Conservation (phyloP, 2,113 vertebrate species). For the Puma concolor region DNA sequence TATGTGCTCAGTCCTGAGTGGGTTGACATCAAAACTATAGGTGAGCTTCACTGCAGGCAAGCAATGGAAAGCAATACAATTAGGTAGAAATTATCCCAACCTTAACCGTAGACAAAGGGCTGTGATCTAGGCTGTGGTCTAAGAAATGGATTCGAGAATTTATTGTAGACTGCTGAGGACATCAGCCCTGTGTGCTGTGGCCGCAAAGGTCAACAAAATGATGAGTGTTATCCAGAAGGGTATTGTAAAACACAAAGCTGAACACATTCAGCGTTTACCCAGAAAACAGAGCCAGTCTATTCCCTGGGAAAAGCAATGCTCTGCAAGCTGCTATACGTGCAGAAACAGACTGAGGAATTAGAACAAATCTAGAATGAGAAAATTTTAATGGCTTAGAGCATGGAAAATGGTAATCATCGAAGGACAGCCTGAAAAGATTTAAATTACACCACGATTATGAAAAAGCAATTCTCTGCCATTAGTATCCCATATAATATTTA, state of each 20-base stretch:
- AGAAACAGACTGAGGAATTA: background rate
- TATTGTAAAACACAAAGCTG: conserved; percentile 27
- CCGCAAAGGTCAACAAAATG: conserved; percentile 43
- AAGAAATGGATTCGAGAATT: conserved; percentile 42
- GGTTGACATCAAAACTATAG: background rate
- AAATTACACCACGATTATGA: conserved; percentile 1
- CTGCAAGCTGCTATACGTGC: background rate
- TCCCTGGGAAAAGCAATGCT: background rate
- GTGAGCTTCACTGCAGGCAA: background rate
- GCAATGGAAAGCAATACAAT: background rate
- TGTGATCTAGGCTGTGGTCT: background rate
- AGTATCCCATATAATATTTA: conserved; percentile 63
- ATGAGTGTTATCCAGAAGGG: conserved; percentile 47
- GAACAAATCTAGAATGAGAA: background rate
- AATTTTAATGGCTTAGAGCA: background rate
- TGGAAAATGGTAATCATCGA: background rate
- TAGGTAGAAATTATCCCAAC: background rate
- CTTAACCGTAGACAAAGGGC: background rate
- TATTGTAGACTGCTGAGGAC: background rate
- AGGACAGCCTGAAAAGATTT: conserved; percentile 33
- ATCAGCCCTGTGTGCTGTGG: background rate
- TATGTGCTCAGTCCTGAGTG: background rate
- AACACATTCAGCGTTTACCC: conserved; percentile 31
- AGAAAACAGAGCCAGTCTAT: background rate
- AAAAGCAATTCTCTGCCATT: conserved; percentile 52